Percentiles rank a stretch among this genome's conserved stretches.
Evolutionary conservation across 2,888 invertebrate genomes (phyloP).

Genomic region (Polydrusus tereticollis): DNA sequence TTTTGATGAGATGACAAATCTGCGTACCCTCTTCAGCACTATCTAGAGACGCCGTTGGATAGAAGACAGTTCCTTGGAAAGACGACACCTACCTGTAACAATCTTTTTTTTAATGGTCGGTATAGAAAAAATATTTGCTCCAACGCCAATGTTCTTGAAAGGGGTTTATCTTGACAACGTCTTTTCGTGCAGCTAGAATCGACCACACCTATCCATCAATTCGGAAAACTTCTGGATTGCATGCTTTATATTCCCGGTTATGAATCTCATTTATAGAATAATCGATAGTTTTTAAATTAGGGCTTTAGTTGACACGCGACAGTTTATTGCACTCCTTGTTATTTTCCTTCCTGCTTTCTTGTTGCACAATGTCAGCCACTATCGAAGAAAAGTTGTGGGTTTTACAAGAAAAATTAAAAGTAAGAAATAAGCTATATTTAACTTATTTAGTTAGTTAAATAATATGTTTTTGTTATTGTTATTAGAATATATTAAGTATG

Average conservation of each 20-base stretch:
- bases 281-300: slow-evolving; percentile 55
- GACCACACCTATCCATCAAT: slow-evolving; percentile 18
- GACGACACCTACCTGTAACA: no score
- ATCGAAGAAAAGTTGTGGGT: slow-evolving; percentile 59
- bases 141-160: not conserved
- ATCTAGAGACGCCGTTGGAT: no score
- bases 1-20: no score
- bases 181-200: slow-evolving; percentile 1
- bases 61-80: no score
- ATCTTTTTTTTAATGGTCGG: no score
- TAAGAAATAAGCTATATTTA: slow-evolving; percentile 40
- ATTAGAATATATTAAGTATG: no score
- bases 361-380: slow-evolving; percentile 43
- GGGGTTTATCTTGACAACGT: not conserved
- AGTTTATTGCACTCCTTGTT: slow-evolving; percentile 52
- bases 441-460: no score
- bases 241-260: slow-evolving; percentile 55
- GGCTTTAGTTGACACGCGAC: slow-evolving; percentile 59
- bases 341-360: slow-evolving; percentile 1
- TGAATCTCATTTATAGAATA: slow-evolving; percentile 60
- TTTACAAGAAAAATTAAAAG: slow-evolving; percentile 60
- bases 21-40: no score
- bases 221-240: slow-evolving; percentile 52
- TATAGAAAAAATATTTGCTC: no score
- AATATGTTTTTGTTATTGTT: no score